Evolutionary conservation across 2,113 vertebrate genomes (phyloP).

Genomic region (Ellobius talpinus): DNA sequence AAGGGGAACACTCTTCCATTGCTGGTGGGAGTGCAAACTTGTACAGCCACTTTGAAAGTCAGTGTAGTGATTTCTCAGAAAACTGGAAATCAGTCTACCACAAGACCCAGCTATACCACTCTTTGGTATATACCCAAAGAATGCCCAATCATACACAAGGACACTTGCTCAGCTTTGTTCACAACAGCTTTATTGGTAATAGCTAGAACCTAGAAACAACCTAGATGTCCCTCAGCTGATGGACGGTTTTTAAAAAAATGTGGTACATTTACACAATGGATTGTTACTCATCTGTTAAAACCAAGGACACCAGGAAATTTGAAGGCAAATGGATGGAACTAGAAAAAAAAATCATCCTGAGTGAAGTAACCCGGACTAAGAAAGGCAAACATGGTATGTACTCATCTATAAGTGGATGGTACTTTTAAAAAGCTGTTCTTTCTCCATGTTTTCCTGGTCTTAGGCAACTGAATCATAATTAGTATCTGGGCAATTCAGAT

Average conservation of each 20-base stretch:
- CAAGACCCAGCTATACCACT: neutral
- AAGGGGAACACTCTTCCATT: neutral
- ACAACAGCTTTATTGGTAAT: neutral
- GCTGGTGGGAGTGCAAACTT: neutral
- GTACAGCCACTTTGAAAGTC: neutral
- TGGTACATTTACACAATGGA: neutral
- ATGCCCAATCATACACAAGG: neutral
- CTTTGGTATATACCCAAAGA: neutral
- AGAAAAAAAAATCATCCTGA: neutral
- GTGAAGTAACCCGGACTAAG: neutral
- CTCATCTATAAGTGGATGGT: neutral
- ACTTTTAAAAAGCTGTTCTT: neutral
- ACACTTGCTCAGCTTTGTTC: neutral
- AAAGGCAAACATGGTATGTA: neutral
- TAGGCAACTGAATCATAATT: slow-evolving; percentile 19
- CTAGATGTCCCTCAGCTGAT: neutral
- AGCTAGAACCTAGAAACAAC: neutral
- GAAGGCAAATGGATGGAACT: neutral
- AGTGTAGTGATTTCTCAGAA: neutral
- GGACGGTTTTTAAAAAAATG: neutral
- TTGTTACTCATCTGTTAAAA: neutral
- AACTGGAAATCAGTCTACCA: neutral
- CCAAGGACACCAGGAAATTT: neutral
- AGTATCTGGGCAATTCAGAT: neutral
- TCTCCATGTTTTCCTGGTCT: neutral